A percentile compares a stretch with the other conserved stretches of the same genome.
Conservation (phyloP, 2,888 invertebrate genomes). For the Poecilobothrus nobilitatus region DNA sequence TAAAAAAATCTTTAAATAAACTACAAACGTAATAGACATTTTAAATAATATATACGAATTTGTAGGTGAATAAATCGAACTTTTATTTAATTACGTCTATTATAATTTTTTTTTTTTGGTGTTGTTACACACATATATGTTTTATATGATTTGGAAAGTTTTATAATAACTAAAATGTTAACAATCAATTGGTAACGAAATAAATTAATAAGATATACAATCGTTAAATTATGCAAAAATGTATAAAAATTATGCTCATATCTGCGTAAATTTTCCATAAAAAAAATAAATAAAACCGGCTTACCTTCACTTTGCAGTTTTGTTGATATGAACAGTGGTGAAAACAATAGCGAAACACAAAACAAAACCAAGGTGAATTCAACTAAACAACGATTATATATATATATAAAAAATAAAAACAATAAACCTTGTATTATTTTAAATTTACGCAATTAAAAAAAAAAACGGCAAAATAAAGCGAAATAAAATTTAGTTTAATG, state of each 20-base stretch:
- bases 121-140: too few relatives aligned
- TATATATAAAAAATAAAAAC: background rate
- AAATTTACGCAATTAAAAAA: background rate
- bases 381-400: background rate
- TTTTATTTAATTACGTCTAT: too few relatives aligned
- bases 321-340: background rate
- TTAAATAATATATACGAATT: too few relatives aligned
- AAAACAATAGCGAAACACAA: background rate
- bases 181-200: background rate
- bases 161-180: background rate
- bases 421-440: background rate
- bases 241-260: background rate
- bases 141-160: background rate
- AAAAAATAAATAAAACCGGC: background rate
- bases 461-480: background rate
- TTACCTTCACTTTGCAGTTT: slow-evolving; percentile 6
- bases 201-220: background rate
- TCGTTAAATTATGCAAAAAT: background rate
- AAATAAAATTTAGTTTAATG: background rate
- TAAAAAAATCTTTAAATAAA: too few relatives aligned
- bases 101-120: too few relatives aligned
- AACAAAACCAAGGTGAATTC: background rate
- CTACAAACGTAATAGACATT: too few relatives aligned
- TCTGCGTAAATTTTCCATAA: background rate
- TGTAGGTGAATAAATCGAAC: too few relatives aligned